A percentile compares a stretch with the other conserved stretches of the same genome.
Evolutionary conservation across 2,797 vertebrate genomes (phyloP).

Genomic region (Lophotriccus pileatus): DNA sequence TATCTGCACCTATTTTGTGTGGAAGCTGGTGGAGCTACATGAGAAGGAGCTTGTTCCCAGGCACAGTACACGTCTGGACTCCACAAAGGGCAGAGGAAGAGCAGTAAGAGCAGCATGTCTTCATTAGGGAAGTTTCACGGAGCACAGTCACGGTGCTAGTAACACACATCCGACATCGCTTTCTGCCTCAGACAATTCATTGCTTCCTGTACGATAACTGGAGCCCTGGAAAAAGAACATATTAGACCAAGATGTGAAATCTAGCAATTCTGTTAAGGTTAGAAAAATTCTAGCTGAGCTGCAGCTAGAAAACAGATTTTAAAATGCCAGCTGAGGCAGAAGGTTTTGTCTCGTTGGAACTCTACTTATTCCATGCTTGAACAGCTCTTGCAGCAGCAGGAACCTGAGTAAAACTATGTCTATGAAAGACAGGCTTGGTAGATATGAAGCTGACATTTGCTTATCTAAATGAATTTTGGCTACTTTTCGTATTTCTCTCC

Average conservation of each 20-base stretch:
- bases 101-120: not conserved
- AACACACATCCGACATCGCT: not conserved
- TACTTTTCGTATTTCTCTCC: slow-evolving; percentile 63
- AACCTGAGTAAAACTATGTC: slow-evolving; percentile 44
- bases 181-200: slow-evolving; percentile 4
- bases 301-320: slow-evolving; percentile 74
- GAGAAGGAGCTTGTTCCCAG: not conserved
- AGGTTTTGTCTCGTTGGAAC: slow-evolving; percentile 73
- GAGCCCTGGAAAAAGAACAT: not conserved
- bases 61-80: not conserved
- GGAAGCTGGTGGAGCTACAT: not conserved
- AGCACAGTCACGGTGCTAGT: not conserved
- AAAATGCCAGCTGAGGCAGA: slow-evolving; percentile 77
- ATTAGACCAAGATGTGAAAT: slow-evolving; percentile 47
- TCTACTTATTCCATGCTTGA: slow-evolving; percentile 71
- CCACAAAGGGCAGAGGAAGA: not conserved
- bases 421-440: slow-evolving; percentile 64
- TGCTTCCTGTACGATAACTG: not conserved
- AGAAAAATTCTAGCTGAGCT: slow-evolving; percentile 71
- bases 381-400: slow-evolving; percentile 67
- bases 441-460: slow-evolving; percentile 71
- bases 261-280: slow-evolving; percentile 54
- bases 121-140: not conserved
- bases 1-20: not conserved
- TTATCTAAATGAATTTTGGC: slow-evolving; percentile 69